Conservation (phyloP, 2,113 vertebrate species). For the Dromiciops gliroides region DNA sequence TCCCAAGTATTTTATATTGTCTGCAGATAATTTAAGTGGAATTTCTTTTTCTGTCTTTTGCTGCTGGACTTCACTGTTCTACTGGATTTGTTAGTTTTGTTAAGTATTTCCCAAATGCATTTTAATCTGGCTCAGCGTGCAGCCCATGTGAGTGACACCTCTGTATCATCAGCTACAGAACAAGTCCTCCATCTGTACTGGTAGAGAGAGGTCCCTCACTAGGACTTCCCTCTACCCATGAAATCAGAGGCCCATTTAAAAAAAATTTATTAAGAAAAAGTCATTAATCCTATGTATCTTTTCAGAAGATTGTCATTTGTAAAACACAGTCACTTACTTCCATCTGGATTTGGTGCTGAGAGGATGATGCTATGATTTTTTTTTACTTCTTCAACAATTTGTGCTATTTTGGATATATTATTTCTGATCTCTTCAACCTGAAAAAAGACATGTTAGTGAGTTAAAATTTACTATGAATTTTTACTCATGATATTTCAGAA, state of each 20-base stretch:
- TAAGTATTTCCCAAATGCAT: not conserved
- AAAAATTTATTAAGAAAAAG: not conserved
- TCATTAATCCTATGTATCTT: not conserved
- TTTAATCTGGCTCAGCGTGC: not conserved
- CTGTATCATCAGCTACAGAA: not conserved
- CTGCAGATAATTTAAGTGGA: too few relatives aligned
- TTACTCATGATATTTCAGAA: not conserved
- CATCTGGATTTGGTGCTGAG: constrained; percentile 94
- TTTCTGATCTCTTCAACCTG: constrained; percentile 94
- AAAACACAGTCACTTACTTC: constrained; percentile 85
- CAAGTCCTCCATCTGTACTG: not conserved
- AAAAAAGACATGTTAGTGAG: constrained; percentile 28
- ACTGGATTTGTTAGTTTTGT: too few relatives aligned
- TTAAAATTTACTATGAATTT: not conserved
- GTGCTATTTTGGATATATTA: constrained; percentile 88
- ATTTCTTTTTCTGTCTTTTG: too few relatives aligned
- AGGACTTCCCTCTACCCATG: not conserved
- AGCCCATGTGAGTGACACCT: not conserved
- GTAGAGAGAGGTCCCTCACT: not conserved
- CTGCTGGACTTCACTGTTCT: too few relatives aligned
- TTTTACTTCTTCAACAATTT: constrained; percentile 93
- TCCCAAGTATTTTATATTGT: too few relatives aligned
- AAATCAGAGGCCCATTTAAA: not conserved
- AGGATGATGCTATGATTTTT: constrained; percentile 96
- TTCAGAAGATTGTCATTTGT: not conserved